Evolutionary conservation across 2,888 invertebrate species (phyloP).

Genomic region (Lithophane semibrunnea): DNA sequence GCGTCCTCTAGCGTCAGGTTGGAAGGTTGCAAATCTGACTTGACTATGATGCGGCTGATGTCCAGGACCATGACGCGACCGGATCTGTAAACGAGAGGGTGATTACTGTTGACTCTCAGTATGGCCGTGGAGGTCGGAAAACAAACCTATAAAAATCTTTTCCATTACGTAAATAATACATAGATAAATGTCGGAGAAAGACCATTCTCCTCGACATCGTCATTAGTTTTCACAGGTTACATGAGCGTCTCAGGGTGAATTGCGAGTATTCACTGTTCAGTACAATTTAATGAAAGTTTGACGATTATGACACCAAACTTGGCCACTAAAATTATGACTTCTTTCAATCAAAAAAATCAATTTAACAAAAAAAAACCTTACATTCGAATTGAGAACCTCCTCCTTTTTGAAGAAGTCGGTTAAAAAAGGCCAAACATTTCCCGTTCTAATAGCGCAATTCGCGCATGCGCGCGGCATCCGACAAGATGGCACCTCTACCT

Average conservation of each 20-base stretch:
- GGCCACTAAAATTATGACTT: not conserved
- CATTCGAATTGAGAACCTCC: too few relatives aligned
- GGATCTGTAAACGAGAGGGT: slow-evolving; percentile 83
- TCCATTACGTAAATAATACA: too few relatives aligned
- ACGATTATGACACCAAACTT: not conserved
- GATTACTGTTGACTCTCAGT: not conserved
- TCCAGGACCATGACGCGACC: slow-evolving; percentile 94
- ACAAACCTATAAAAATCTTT: not conserved
- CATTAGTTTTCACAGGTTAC: not conserved
- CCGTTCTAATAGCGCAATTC: too few relatives aligned
- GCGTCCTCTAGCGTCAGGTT: slow-evolving; percentile 93
- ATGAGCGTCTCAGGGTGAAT: not conserved
- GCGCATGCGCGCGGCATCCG: too few relatives aligned
- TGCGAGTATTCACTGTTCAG: not conserved
- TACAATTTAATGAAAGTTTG: not conserved
- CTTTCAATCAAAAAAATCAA: not conserved
- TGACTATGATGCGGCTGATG: slow-evolving; percentile 92
- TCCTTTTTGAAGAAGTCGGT: too few relatives aligned
- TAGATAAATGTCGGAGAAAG: too few relatives aligned
- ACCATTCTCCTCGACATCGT: not conserved
- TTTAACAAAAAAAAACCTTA: not conserved
- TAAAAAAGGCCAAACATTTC: not conserved
- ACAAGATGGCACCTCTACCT: too few relatives aligned
- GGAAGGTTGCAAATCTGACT: slow-evolving; percentile 93
- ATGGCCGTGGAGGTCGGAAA: not conserved